phyloP scores from a whole-genome alignment of 64 coral and sea anemone species.

The Porites australiensis region DNA sequence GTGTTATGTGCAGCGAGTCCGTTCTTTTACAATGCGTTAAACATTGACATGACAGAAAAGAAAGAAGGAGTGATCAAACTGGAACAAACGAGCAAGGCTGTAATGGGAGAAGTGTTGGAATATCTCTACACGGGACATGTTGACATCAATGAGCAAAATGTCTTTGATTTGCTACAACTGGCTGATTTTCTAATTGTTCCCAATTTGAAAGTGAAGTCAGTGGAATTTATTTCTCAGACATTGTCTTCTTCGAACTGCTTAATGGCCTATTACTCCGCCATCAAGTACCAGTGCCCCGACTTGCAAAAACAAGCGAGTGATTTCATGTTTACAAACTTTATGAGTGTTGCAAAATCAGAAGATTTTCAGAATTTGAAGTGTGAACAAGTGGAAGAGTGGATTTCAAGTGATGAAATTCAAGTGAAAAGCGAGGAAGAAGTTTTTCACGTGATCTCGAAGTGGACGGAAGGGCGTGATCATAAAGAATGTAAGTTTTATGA shows the following conservation, averaged over 20 bases:
- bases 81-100: not conserved
- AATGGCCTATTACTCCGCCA: not conserved
- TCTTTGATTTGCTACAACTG: slow-evolving; percentile 3
- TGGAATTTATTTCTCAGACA: not conserved
- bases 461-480: not conserved
- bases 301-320: not conserved
- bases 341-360: not conserved
- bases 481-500: slow-evolving; percentile 4
- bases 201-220: slow-evolving; percentile 10
- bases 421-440: slow-evolving; percentile 41
- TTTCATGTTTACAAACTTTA: slow-evolving; percentile 41
- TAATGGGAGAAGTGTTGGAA: slow-evolving; percentile 56
- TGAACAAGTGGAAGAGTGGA: slow-evolving; percentile 24
- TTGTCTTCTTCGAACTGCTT: slow-evolving; percentile 34
- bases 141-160: slow-evolving; percentile 31
- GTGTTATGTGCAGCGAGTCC: too few relatives aligned
- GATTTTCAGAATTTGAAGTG: slow-evolving; percentile 39
- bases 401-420: slow-evolving; percentile 37
- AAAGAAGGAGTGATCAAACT: slow-evolving; percentile 45
- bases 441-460: slow-evolving; percentile 37
- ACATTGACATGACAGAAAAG: slow-evolving; percentile 35
- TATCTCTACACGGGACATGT: slow-evolving; percentile 60
- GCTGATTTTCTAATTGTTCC: slow-evolving; percentile 28
- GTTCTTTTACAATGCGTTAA: too few relatives aligned
- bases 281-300: slow-evolving; percentile 11